Conservation (phyloP, 2,797 vertebrate genomes). For the Threskiornis aethiopicus region DNA sequence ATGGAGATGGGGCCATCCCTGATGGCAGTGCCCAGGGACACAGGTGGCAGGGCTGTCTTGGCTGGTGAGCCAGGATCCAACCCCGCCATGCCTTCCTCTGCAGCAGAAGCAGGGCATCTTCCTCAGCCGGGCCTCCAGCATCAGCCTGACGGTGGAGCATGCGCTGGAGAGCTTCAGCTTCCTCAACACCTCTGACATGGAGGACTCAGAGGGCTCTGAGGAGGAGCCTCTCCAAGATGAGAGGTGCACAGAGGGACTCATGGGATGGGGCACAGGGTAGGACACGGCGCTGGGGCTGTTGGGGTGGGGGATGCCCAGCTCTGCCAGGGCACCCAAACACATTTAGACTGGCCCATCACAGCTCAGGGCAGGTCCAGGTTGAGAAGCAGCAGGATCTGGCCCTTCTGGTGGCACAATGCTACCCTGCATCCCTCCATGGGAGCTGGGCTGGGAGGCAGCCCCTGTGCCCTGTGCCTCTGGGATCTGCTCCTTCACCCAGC, state of each 20-base stretch:
- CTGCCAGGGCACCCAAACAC: background rate
- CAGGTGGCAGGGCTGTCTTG: background rate
- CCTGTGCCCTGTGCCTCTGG: accelerated
- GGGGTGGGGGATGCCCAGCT: background rate
- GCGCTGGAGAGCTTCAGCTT: slow-evolving; percentile 96
- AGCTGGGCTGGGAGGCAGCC: background rate
- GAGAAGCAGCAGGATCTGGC: background rate
- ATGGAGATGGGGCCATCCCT: background rate
- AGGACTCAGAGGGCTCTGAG: slow-evolving; percentile 80
- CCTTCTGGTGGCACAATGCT: background rate
- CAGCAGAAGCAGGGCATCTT: slow-evolving; percentile 82
- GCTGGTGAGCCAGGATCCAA: background rate
- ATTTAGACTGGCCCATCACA: background rate
- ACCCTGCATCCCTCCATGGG: background rate
- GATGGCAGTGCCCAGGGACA: too few relatives aligned
- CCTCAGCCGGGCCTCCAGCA: slow-evolving; percentile 87
- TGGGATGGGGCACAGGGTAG: background rate
- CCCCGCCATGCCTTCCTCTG: background rate
- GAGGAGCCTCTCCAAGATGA: slow-evolving; percentile 69
- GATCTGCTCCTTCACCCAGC: background rate
- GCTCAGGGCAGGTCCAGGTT: background rate
- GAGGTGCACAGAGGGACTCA: slow-evolving; percentile 35
- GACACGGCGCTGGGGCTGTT: background rate
- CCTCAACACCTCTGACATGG: slow-evolving; percentile 86
- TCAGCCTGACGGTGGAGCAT: slow-evolving; percentile 92